Base-by-base conservation (phyloP, 2,888 invertebrate species). In the Nysson spinosus region DNA sequence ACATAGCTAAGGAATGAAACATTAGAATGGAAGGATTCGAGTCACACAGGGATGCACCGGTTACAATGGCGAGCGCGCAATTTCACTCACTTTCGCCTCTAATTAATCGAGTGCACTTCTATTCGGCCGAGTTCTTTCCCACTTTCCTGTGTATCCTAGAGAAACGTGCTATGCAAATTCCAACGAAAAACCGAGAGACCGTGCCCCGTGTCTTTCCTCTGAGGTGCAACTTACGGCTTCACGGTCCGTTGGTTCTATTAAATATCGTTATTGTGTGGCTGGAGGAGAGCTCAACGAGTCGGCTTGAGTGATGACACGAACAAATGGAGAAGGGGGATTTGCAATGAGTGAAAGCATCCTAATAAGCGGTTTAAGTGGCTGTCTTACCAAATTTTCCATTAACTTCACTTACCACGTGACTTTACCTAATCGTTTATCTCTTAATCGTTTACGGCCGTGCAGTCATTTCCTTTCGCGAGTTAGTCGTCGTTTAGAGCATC, bases 71-170 rank as follows among this genome's bases (percentile, higher is more conserved):
- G 44, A 12, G 24, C 43, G 60, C 52, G 51, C 70, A 78, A 78
- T 80, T 78, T 80, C 78, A 74, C 77, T 78, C 66, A 80, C 77
- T 80, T 80, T 80, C 77, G 74, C 79, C 69, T 69, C 71, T 79
- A 77, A 80, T 80, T 79, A 73, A 79, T 78, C 69, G 68, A 65
- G 68, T 52, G 52, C 60, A 39, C 64, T 69, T 63, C 51, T 42
- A 47, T 34, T 46, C 69, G 47, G 44, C 16, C 47, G 61, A 47
- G 39, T 62, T 65, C 30, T 39, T n/a, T n/a, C n/a, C n/a, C n/a
- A n/a, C 34, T 14, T 26, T 22, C 28, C 54, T 37, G 60, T 34
- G 54, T 40, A 35, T 37, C n/a, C 24, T 26, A 46, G 42, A 71
- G 55, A 44, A 68, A 58, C 47, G 46, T 47, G 22, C 40, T 19